Evolutionary conservation across 2,797 vertebrate species (phyloP).

Genomic region (Myotis pilosus): DNA sequence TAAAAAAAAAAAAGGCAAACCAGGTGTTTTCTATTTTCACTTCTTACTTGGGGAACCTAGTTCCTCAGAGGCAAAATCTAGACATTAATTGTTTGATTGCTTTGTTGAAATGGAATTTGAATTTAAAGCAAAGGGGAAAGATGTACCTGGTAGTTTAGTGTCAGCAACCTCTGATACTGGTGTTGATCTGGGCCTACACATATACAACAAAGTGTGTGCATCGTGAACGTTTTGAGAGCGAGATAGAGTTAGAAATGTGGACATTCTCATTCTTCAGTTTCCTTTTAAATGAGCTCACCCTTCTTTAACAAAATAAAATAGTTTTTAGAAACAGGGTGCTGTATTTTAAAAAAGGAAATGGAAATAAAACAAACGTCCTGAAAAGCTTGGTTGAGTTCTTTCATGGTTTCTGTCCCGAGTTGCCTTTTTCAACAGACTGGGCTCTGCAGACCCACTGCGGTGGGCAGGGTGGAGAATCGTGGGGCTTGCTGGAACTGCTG

Average conservation of each 20-base stretch:
- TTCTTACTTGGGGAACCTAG: slow-evolving; percentile 44
- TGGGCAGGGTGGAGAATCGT: slow-evolving; percentile 33
- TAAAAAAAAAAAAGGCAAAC: not conserved
- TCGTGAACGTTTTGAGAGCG: not conserved
- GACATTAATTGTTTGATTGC: slow-evolving; percentile 4
- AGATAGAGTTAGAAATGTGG: not conserved
- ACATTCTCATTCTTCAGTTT: not conserved
- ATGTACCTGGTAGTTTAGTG: slow-evolving; percentile 11
- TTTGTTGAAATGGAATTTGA: slow-evolving; percentile 56
- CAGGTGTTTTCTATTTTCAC: slow-evolving; percentile 20
- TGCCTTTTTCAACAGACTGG: slow-evolving; percentile 46
- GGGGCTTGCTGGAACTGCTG: not conserved
- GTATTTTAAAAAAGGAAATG: slow-evolving; percentile 54
- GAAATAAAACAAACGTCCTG: slow-evolving; percentile 54
- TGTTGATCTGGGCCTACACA: not conserved
- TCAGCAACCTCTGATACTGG: not conserved
- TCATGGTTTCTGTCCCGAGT: not conserved
- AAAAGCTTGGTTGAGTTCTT: slow-evolving; percentile 55
- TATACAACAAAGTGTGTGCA: not conserved
- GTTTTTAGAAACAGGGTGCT: not conserved
- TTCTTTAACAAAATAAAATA: slow-evolving; percentile 39
- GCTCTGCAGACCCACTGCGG: slow-evolving; percentile 24
- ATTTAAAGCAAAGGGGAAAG: slow-evolving; percentile 45
- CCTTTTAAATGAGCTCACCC: slow-evolving; percentile 17
- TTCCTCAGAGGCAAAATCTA: slow-evolving; percentile 8